Evolutionary conservation across 1,140 invertebrate genomes (phyloP).

Genomic region (Trachymyrmex cornetzi): DNA sequence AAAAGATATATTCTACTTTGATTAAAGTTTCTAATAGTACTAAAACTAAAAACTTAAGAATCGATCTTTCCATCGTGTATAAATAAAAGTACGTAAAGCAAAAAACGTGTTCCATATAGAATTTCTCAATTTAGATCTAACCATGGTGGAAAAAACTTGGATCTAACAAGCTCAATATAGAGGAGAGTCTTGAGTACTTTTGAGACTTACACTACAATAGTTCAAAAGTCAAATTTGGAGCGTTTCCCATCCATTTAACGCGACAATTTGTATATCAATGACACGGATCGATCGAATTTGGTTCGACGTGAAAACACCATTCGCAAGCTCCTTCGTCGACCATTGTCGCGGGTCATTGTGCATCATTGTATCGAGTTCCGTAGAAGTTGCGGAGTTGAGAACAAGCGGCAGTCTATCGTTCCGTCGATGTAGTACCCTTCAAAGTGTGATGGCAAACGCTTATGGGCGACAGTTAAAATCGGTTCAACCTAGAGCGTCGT

Average conservation of each 20-base stretch:
- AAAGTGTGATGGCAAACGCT: slow-evolving; percentile 68
- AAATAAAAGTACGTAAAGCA: background rate
- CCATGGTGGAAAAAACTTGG: too few relatives aligned
- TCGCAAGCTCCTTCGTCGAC: slow-evolving; percentile 18
- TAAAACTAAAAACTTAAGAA: background rate
- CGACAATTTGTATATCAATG: slow-evolving; percentile 52
- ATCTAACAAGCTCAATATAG: background rate
- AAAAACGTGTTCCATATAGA: background rate
- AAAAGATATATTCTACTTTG: background rate
- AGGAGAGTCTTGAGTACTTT: background rate
- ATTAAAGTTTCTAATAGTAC: background rate
- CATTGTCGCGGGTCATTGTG: slow-evolving; percentile 69
- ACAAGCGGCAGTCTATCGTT: slow-evolving; percentile 54
- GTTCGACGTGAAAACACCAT: slow-evolving; percentile 32
- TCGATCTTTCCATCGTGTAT: background rate
- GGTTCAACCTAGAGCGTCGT: slow-evolving; percentile 45
- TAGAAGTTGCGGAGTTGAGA: slow-evolving; percentile 59
- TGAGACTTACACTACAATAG: background rate
- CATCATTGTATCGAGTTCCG: slow-evolving; percentile 57
- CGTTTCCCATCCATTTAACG: slow-evolving; percentile 39
- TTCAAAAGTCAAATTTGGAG: slow-evolving; percentile 28
- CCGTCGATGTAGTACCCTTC: slow-evolving; percentile 38
- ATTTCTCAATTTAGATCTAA: background rate
- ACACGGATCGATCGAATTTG: slow-evolving; percentile 52
- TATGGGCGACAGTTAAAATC: slow-evolving; percentile 62